Base-by-base conservation (phyloP, 2,797 vertebrate species). In the Vipera latastei region DNA sequence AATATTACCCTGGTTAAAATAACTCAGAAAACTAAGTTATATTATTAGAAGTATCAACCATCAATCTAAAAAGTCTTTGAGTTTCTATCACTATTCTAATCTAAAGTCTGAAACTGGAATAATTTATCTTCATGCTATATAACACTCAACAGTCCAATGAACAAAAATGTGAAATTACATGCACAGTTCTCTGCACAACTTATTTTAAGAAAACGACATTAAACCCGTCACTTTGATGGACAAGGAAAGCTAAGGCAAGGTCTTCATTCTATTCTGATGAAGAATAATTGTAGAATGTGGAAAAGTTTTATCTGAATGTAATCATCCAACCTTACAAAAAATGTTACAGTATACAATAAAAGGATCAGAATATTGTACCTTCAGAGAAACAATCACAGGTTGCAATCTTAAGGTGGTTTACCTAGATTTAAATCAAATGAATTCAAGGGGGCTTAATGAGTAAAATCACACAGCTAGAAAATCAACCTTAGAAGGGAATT, bases 101-200 rank as follows among this genome's bases (percentile, higher is more conserved):
- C 3, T 92, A 90, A 90, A 22, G 88, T 94, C 28, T 88, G 28
- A 13, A 93, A 93, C 61, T 32, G n/a, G 0, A 18, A 44, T 61
- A 91, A 90, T 93, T 86, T 93, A 92, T 92, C 73, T 91, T 59
- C 55, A 93, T 92, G 61, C 1, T 1, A 0, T 13, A 94, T 88
- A 94, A 93, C 89, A 95, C 26, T 25, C 55, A 94, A 93, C 89
- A 95, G 26, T 25, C 55, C 85, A 88, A 2, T 48, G 86, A 92
- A 85, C 4, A 63, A 25, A 89, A 93, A 93, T 55, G 13, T 90
- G 44, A 92, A 95, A 94, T 90, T 13, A 93, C 0, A 1, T 13
- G 0, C 22, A 56, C 0, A 87, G 18, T 73, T 94, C 88, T 88
- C 90, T 5, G 90, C 69, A 59, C 56, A 69, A 60, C 86, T 89